Evolutionary conservation across 1,140 invertebrate species (phyloP).

Genomic region (Gerris buenoi): DNA sequence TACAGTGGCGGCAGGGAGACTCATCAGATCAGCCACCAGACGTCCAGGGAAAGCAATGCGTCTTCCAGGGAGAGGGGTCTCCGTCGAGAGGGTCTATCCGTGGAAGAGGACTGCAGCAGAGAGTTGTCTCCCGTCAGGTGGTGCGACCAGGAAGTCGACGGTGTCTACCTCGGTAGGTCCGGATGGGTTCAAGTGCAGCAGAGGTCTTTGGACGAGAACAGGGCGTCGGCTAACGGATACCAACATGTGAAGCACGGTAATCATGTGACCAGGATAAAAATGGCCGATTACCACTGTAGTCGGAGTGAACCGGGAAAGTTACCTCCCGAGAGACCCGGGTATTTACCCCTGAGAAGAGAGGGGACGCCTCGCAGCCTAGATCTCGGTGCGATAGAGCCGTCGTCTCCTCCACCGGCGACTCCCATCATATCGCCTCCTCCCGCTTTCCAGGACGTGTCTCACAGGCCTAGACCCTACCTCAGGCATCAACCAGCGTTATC

Average conservation of each 20-base stretch:
- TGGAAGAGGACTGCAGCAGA: slow-evolving; percentile 28
- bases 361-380: slow-evolving; percentile 19
- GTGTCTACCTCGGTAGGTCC: slow-evolving; percentile 38
- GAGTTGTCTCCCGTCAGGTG: slow-evolving; percentile 43
- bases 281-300: slow-evolving; percentile 39
- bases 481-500: slow-evolving; percentile 5
- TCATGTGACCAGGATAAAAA: slow-evolving; percentile 29
- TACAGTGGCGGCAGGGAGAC: slow-evolving; percentile 17
- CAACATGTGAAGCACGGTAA: slow-evolving; percentile 11
- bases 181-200: slow-evolving; percentile 45
- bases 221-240: not conserved
- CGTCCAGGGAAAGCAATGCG: slow-evolving; percentile 7
- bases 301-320: slow-evolving; percentile 38
- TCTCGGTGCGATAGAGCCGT: slow-evolving; percentile 26
- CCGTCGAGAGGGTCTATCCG: slow-evolving; percentile 1
- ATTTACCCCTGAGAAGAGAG: slow-evolving; percentile 26
- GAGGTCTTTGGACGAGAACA: slow-evolving; percentile 26
- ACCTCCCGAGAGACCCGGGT: slow-evolving; percentile 30
- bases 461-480: not conserved
- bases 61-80: slow-evolving; percentile 4
- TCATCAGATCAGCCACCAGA: slow-evolving; percentile 7
- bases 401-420: slow-evolving; percentile 37
- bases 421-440: slow-evolving; percentile 45
- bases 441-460: slow-evolving; percentile 36
- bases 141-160: slow-evolving; percentile 42